A percentile compares a stretch with the other conserved stretches of the same genome.
These are phyloP conservation scores for Nycticorax nycticorax DNA, from an alignment of 2,113 vertebrate genomes.

Conservation along the genomic window DNA sequence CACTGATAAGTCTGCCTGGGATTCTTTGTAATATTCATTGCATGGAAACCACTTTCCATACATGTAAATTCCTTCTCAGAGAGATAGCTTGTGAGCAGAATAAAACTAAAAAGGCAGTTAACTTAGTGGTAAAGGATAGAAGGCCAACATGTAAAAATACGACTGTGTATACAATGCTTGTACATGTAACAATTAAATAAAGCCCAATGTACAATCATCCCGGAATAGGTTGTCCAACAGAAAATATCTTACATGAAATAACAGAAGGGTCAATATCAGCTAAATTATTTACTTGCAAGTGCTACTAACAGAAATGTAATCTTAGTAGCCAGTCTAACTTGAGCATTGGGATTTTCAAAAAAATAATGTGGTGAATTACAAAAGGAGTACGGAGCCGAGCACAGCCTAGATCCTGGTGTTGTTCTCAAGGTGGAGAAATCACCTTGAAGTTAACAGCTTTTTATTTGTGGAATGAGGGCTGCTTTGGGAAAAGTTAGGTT, in stretches of 20 bases:
- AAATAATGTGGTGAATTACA: background rate
- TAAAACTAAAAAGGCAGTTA: constrained; percentile 25
- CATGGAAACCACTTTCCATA: background rate
- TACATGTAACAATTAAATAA: background rate
- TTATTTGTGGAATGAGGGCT: background rate
- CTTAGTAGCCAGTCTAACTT: background rate
- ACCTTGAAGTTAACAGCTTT: background rate
- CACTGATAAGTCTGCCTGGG: constrained; percentile 38
- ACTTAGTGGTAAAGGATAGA: background rate
- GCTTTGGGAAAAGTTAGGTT: background rate
- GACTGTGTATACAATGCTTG: background rate
- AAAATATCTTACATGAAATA: background rate
- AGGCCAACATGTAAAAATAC: background rate
- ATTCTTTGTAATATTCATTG: constrained; percentile 18
- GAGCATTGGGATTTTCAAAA: constrained; percentile 13
- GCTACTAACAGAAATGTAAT: background rate
- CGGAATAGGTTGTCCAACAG: background rate
- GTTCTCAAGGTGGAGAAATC: background rate
- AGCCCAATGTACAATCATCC: background rate
- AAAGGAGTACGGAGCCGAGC: background rate
- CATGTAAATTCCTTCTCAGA: constrained; percentile 25
- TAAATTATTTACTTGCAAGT: constrained; percentile 36
- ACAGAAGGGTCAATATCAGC: constrained; percentile 18
- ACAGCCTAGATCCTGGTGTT: background rate
- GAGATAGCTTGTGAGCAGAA: background rate